A percentile compares a stretch with the other conserved stretches of the same genome.
phyloP scores from a whole-genome alignment of 2,888 invertebrate species.

The Apamea monoglypha region DNA sequence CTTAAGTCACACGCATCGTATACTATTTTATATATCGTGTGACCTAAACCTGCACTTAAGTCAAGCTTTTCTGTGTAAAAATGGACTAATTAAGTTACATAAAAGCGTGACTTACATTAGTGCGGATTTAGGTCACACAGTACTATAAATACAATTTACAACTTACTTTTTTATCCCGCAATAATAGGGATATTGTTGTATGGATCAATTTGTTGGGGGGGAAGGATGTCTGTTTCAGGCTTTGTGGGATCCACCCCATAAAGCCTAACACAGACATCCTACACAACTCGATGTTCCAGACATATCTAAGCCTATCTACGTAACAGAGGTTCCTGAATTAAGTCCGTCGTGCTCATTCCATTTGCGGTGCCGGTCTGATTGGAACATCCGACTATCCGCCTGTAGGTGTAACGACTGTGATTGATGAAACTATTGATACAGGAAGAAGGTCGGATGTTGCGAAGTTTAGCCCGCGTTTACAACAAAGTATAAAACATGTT shows the following conservation, averaged over 20 bases:
- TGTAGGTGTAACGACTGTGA: slow-evolving; percentile 33
- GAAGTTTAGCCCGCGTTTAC: neutral
- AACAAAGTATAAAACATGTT: neutral
- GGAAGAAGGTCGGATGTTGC: neutral
- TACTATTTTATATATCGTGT: too few relatives aligned
- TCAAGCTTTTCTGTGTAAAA: too few relatives aligned
- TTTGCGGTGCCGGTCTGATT: slow-evolving; percentile 59
- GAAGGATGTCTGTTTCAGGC: neutral
- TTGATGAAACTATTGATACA: slow-evolving; percentile 45
- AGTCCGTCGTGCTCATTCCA: slow-evolving; percentile 40
- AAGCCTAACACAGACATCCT: slow-evolving; percentile 18
- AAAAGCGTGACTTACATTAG: too few relatives aligned
- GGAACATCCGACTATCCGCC: slow-evolving; percentile 25
- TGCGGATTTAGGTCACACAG: too few relatives aligned
- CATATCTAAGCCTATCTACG: neutral
- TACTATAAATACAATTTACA: too few relatives aligned
- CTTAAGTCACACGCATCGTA: too few relatives aligned
- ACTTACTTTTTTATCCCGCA: too few relatives aligned
- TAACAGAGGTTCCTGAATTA: slow-evolving; percentile 40
- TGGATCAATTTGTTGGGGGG: neutral
- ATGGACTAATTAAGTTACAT: too few relatives aligned
- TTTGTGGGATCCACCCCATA: neutral
- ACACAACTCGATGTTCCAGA: slow-evolving; percentile 3
- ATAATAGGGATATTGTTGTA: too few relatives aligned
- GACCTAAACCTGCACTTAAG: too few relatives aligned